phyloP scores from a whole-genome alignment of 2,888 invertebrate genomes.

The Pollenia amentaria region DNA sequence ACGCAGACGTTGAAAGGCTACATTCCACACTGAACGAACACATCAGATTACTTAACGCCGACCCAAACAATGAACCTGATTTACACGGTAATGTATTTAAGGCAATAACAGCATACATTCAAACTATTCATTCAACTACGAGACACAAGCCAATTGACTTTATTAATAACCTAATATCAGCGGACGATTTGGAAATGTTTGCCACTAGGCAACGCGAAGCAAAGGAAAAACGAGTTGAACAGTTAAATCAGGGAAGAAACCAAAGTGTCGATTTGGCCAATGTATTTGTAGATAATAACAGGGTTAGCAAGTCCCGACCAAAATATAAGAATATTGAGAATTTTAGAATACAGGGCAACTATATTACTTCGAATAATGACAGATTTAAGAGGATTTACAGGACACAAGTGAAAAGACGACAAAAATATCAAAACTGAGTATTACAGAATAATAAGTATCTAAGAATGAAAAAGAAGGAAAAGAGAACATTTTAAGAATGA shows the following conservation, averaged over 20 bases:
- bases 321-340: constrained; percentile 17
- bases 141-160: neutral
- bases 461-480: too few relatives aligned
- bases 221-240: neutral
- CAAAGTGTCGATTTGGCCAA: neutral
- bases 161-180: neutral
- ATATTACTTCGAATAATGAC: neutral
- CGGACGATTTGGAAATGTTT: too few relatives aligned
- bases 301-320: constrained; percentile 7
- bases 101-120: constrained; percentile 3
- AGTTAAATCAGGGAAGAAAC: neutral
- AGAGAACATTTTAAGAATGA: too few relatives aligned
- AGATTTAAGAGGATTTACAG: constrained; percentile 10
- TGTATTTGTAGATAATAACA: constrained; percentile 10
- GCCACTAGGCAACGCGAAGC: too few relatives aligned
- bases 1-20: constrained; percentile 15
- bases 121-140: constrained; percentile 1
- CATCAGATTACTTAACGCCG: neutral
- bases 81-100: neutral
- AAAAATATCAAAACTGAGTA: neutral
- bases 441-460: neutral
- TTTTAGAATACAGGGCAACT: neutral
- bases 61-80: neutral
- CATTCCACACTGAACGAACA: constrained; percentile 10
- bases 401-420: neutral